These are phyloP conservation scores for Odocoileus virginianus DNA, from an alignment of 2,113 vertebrate species.

Conservation along the genomic window DNA sequence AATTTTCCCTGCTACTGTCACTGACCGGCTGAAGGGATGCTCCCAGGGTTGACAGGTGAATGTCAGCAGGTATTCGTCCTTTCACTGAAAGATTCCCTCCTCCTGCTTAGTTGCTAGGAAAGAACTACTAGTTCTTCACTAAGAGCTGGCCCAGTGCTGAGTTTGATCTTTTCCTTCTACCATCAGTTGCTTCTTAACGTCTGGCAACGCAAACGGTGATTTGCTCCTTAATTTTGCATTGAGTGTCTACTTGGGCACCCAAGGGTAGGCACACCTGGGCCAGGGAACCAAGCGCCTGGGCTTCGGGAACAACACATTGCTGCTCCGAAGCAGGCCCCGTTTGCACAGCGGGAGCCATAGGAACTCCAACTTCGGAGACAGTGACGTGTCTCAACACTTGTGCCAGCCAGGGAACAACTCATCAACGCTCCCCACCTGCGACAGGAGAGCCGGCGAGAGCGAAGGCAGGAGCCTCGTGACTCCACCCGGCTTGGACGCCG, in stretches of 20 bases:
- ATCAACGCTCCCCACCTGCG: background rate
- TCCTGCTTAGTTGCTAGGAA: background rate
- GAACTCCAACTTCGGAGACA: background rate
- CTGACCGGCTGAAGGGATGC: background rate
- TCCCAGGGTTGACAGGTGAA: background rate
- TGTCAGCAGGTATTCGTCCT: fast-evolving
- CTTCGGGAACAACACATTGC: fast-evolving
- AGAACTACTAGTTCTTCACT: background rate
- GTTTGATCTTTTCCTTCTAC: background rate
- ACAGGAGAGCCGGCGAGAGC: background rate
- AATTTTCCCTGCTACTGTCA: background rate
- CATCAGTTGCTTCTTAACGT: background rate
- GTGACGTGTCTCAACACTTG: background rate
- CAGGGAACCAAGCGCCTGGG: background rate
- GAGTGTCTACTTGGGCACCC: background rate
- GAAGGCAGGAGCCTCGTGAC: background rate
- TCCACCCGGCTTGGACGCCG: background rate
- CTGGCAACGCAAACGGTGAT: background rate
- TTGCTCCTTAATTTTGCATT: background rate
- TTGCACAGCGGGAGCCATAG: background rate
- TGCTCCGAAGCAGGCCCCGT: background rate
- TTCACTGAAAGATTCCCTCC: background rate
- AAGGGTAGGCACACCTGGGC: background rate
- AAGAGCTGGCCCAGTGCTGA: background rate
- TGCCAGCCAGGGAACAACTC: background rate